Evolutionary conservation across 2,797 vertebrate species (phyloP), one percentile per base, ranked within the genome.

Genomic region (Chlorospingus semifuscus): DNA sequence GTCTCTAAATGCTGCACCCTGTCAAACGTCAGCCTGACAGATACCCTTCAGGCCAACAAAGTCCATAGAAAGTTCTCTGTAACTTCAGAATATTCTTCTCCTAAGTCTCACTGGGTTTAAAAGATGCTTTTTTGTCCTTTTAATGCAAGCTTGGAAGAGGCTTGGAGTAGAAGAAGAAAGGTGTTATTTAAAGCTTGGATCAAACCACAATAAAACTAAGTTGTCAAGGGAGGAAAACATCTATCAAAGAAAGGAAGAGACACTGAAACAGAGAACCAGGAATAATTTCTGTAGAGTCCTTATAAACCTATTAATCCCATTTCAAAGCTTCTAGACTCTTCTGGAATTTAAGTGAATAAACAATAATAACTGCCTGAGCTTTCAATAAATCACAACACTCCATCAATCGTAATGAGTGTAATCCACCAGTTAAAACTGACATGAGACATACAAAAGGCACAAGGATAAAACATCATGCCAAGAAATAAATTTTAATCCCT

Each of bases 271-370:
- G 30, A 75, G 8, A 93, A 78, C 5, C 32, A 47, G 22, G 42
- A 26, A 61, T 16, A 5, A 17, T 42, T 66, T 72, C 56, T 83
- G 50, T 22, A 41, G 15, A 44, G 41, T 42, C 77, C 13, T 55
- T 68, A 20, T 19, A 56, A 94, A 72, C 12, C 22, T 34, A 77
- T 80, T 82, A 49, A 71, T 66, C 42, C 13, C 34, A 39, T 69
- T 86, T 78, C 66, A 90, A 84, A 77, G 16, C 61, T 85, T 83
- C 55, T 76, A 39, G 70, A 70, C n/a, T 80, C 24, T 50, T 79
- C 75, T 68, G 57, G 53, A 95, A 89, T 92, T 77, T 27, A 11
- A 92, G 64, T 37, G 57, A 89, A 90, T 53, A 90, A 95, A 94
- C 81, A 82, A 72, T 60, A 93, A 65, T 41, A 83, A 44, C 27